phyloP scores from a whole-genome alignment of 2,888 invertebrate species.

The Carabus problematicus region DNA sequence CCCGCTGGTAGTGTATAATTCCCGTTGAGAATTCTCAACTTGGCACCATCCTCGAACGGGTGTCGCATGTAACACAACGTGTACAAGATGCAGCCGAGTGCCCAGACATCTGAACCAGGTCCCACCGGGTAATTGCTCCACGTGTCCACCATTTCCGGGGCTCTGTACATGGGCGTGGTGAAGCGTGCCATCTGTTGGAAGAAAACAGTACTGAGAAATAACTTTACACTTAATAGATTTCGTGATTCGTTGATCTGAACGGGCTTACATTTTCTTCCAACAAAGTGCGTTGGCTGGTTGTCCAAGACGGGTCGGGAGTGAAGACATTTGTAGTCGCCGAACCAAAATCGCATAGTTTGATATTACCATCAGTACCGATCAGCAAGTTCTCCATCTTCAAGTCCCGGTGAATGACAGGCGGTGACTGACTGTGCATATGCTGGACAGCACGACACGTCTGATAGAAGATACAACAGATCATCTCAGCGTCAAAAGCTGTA shows the following conservation, averaged over 20 bases:
- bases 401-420: constrained; percentile 94
- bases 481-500: constrained; percentile 69
- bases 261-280: constrained; percentile 88
- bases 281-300: constrained; percentile 86
- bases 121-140: constrained; percentile 96
- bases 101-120: constrained; percentile 93
- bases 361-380: constrained; percentile 80
- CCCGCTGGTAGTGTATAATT: constrained; percentile 83
- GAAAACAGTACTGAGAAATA: constrained; percentile 10
- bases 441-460: constrained; percentile 90
- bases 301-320: constrained; percentile 89
- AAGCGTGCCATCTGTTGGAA: constrained; percentile 72
- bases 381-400: constrained; percentile 96
- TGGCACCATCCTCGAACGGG: constrained; percentile 96
- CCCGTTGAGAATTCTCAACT: constrained; percentile 94
- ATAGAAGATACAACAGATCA: constrained; percentile 86
- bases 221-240: constrained; percentile 9
- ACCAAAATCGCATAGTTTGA: constrained; percentile 98
- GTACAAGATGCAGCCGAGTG: constrained; percentile 94
- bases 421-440: constrained; percentile 90
- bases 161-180: constrained; percentile 95
- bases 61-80: constrained; percentile 92
- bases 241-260: not conserved
- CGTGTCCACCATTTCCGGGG: constrained; percentile 98
- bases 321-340: constrained; percentile 87